Evolutionary conservation across 23 tunicate genomes (phyloP).

Genomic region (Ascidia mentula): DNA sequence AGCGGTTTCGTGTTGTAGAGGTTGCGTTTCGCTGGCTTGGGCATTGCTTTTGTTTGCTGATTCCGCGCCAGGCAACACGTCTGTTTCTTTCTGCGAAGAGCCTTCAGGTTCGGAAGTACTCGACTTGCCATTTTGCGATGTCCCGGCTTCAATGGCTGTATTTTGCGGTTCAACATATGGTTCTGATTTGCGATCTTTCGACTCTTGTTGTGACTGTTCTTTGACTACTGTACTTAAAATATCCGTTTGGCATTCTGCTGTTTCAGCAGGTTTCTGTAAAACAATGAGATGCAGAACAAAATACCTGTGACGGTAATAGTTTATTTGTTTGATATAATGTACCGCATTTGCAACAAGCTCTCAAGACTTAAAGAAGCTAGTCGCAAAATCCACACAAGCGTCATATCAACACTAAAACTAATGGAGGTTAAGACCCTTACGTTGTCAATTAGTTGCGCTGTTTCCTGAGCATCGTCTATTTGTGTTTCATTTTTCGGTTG

Average conservation of each 20-base stretch:
- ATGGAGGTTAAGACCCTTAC: too few relatives aligned
- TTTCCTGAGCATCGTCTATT: neutral
- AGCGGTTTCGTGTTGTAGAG: neutral
- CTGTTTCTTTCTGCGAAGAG: neutral
- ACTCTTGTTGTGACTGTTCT: neutral
- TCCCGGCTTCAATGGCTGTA: neutral
- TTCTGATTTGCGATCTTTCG: neutral
- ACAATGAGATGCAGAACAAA: too few relatives aligned
- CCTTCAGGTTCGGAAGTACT: neutral
- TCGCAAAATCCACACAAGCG: too few relatives aligned
- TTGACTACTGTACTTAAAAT: neutral
- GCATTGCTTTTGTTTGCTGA: neutral
- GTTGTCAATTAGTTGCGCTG: neutral
- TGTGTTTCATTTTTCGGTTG: neutral
- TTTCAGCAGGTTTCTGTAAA: neutral
- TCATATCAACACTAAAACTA: too few relatives aligned
- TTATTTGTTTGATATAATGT: too few relatives aligned
- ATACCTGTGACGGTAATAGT: too few relatives aligned
- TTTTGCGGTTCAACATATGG: neutral
- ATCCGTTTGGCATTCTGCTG: neutral
- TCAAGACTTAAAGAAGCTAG: too few relatives aligned
- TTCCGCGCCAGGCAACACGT: neutral
- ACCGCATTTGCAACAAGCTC: too few relatives aligned
- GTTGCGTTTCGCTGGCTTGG: neutral
- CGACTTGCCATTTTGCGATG: neutral